Percentiles rank a stretch among this genome's conserved stretches.
Evolutionary conservation across 2,888 invertebrate genomes (phyloP).

Genomic region (Scaptomyza reducta): DNA sequence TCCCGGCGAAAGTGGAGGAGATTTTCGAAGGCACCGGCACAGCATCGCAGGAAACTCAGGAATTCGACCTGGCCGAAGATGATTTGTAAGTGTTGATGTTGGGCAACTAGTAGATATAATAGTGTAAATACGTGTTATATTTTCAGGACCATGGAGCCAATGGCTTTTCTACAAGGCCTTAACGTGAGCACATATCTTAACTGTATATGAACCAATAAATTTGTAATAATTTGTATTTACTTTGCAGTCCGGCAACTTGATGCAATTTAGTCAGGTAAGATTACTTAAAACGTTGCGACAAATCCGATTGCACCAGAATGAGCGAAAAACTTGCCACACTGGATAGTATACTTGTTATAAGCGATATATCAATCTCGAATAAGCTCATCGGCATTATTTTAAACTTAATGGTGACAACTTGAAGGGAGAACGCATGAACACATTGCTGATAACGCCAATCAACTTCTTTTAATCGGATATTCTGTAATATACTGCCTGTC

Average conservation of each 20-base stretch:
- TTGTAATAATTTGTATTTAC: slow-evolving; percentile 6
- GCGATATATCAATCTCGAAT: slow-evolving; percentile 72
- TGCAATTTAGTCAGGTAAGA: slow-evolving; percentile 81
- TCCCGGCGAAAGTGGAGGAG: slow-evolving; percentile 18
- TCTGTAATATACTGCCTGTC: slow-evolving; percentile 75
- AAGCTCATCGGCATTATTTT: slow-evolving; percentile 79
- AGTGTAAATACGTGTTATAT: background rate
- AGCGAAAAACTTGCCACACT: slow-evolving; percentile 80
- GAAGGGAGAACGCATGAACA: slow-evolving; percentile 77
- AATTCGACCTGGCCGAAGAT: slow-evolving; percentile 19
- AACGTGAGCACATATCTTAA: slow-evolving; percentile 65
- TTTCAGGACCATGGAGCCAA: slow-evolving; percentile 62
- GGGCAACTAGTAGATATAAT: slow-evolving; percentile 5
- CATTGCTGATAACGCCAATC: slow-evolving; percentile 76
- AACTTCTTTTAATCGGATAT: slow-evolving; percentile 59
- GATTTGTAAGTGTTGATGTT: slow-evolving; percentile 22
- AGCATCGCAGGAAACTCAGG: slow-evolving; percentile 18
- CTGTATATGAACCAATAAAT: background rate
- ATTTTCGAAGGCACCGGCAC: slow-evolving; percentile 11
- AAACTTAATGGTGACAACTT: slow-evolving; percentile 65
- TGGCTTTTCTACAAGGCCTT: slow-evolving; percentile 77
- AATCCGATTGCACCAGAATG: slow-evolving; percentile 82
- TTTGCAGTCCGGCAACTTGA: slow-evolving; percentile 80
- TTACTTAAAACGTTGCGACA: slow-evolving; percentile 73
- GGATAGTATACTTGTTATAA: slow-evolving; percentile 74